Base-by-base conservation (phyloP, 2,113 vertebrate species). In the Eurystomus gularis region DNA sequence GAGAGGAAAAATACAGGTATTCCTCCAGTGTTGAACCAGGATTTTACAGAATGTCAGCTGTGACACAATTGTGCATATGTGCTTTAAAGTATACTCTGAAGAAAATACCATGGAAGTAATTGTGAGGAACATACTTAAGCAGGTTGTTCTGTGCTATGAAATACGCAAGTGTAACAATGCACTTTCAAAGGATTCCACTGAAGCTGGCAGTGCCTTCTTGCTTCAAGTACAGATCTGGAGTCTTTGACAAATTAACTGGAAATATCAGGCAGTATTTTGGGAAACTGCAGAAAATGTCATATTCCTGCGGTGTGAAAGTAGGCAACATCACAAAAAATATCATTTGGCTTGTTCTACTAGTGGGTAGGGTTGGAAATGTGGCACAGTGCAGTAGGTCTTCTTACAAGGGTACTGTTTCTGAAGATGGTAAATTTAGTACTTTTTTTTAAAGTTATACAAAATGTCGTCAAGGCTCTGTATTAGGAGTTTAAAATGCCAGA, bases 401-500 rank as follows among this genome's bases (percentile, higher is more conserved):
- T 72, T 46, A 42, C 37, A 52, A 21, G 7, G 17, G 28, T 44
- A 17, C 31, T 57, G 26, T 48, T 81, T 69, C 20, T 46, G 31
- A 54, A 54, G 29, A 85, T 37, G n/a, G 18, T 66, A 57, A 40
- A 35, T 25, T 11, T 61, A 58, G 54, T 44, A 25, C 24, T 44
- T 46, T 61, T 15, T 10, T 28, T 51, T 64, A 1, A 55, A 93
- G 78, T 77, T 88, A 77, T 37, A 80, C 51, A 58, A 91, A 86
- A 85, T 18, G 8, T 78, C 55, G 40, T 88, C 60, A 82, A 37
- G 31, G 52, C 23, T 68, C 80, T 86, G 91, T 90, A 94, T 96
- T 96, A 91, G 21, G n/a, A 95, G 80, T 96, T 97, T 93, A 57
- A 83, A 84, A 97, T 98, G 97, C 96, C 97, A 87, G 97, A 97